phyloP scores from a whole-genome alignment of 2,888 invertebrate species.

The Ichneumoninae sp. region DNA sequence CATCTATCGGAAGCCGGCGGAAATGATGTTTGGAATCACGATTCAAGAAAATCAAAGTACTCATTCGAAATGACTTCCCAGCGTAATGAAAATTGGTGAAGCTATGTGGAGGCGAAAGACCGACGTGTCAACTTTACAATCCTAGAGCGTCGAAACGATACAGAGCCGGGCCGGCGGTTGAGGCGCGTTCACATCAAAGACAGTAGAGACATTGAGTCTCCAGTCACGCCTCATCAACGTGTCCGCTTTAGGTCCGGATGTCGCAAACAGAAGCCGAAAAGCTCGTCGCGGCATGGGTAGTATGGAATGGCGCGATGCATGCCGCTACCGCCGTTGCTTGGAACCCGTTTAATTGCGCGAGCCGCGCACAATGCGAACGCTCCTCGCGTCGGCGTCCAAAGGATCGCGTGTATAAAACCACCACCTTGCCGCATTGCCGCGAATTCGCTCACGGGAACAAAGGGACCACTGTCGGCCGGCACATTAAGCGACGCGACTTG shows the following conservation, averaged over 20 bases:
- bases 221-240: conserved; percentile 68
- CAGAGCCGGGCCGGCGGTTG: conserved; percentile 17
- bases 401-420: conserved; percentile 39
- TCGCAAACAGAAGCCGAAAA: conserved; percentile 58
- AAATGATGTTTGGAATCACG: conserved; percentile 25
- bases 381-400: conserved; percentile 49
- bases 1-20: neutral
- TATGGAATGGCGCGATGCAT: conserved; percentile 64
- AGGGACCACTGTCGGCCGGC: conserved; percentile 63
- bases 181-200: conserved; percentile 59
- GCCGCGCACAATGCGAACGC: conserved; percentile 23
- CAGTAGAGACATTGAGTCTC: conserved; percentile 58
- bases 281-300: conserved; percentile 22
- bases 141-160: conserved; percentile 2
- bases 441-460: conserved; percentile 57
- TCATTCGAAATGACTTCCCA: conserved; percentile 6
- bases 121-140: conserved; percentile 23
- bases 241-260: conserved; percentile 66
- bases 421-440: conserved; percentile 38
- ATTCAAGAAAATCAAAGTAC: neutral
- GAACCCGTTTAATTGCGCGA: conserved; percentile 55
- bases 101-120: neutral
- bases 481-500: conserved; percentile 38
- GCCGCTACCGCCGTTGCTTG: conserved; percentile 22
- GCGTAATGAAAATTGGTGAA: conserved; percentile 28